Conservation (phyloP, 2,888 invertebrate genomes). For the Amphipoea oculea region DNA sequence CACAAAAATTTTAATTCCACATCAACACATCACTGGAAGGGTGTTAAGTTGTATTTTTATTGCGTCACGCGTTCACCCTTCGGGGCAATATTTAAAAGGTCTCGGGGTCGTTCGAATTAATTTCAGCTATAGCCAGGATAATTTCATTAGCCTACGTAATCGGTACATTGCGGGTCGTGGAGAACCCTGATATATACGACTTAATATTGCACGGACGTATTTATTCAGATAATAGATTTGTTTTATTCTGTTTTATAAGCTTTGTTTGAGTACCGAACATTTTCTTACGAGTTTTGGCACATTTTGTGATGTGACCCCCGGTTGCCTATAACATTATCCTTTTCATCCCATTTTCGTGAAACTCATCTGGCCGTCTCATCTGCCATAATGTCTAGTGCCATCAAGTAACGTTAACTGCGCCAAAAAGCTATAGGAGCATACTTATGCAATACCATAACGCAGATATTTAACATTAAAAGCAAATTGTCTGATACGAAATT, state of each 20-base stretch:
- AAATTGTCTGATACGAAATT: conserved; percentile 38
- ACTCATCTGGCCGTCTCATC: conserved; percentile 49
- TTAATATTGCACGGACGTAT: conserved; percentile 77
- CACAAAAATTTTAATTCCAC: conserved; percentile 36
- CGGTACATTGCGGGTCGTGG: conserved; percentile 69
- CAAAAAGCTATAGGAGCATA: conserved; percentile 29
- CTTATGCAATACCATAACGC: conserved; percentile 23
- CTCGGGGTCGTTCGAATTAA: conserved; percentile 80
- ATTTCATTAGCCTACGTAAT: conserved; percentile 81
- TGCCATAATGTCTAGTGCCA: conserved; percentile 47
- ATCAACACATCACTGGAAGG: conserved; percentile 54
- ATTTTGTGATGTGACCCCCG: conserved; percentile 42
- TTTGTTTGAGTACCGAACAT: conserved; percentile 23
- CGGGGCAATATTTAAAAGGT: conserved; percentile 79
- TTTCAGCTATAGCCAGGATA: conserved; percentile 82
- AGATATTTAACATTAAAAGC: conserved; percentile 30
- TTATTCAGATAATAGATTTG: conserved; percentile 63
- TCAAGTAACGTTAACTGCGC: conserved; percentile 40
- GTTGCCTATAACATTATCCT: conserved; percentile 60
- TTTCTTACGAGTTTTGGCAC: conserved; percentile 37
- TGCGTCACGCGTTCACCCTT: conserved; percentile 72
- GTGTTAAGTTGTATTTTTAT: conserved; percentile 73
- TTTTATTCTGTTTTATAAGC: conserved; percentile 40
- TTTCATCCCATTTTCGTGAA: conserved; percentile 50
- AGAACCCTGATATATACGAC: conserved; percentile 77